Evolutionary conservation across 2,888 invertebrate genomes (phyloP), one percentile per base, ranked within the genome.

Genomic region (Troilus luridus): DNA sequence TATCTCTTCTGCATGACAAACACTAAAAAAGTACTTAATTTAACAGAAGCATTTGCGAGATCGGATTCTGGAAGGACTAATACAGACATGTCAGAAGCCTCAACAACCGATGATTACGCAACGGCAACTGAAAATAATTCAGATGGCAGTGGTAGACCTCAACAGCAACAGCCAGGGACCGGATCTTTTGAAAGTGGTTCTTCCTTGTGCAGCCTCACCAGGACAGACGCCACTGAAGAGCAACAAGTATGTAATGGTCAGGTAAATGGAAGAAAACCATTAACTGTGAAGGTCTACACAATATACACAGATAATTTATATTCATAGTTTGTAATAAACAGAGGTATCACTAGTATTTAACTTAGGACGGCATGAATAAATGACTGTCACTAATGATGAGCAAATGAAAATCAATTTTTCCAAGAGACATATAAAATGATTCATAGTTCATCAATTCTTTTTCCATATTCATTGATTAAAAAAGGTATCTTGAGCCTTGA

Each of bases 151-250:
- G 91, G 93, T 21, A 92, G 93, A 88, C 92, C 92, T 72, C 92
- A 93, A 91, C 90, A 93, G 88, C 93, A 91, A 17, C 92, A 90
- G 10, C 90, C 92, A 41, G 97, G 97, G 92, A 97, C 97, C 58
- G 97, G 97, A 92, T 97, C 97, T n/a, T 97, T 98, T 94, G 98
- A 98, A 94, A 97, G 97, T 94, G 97, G 97, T 92, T 97, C 97
- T 91, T 97, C 97, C 81, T 95, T 97, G 92, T 97, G 97, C 94
- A 97, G 97, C 93, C 95, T 96, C 88, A 96, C 97, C 67, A 95
- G 97, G 92, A 96, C 96, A 92, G 97, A 97, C 94, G 96, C 96
- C 19, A 92, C 92, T 21, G 93, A 93, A 91, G 93, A 93, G 60
- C 93, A 93, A 91, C 93, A 93, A 92, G 93, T 93, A 91, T 90